Evolutionary conservation across 2,888 invertebrate genomes (phyloP).

Genomic region (Rhodophaea formosa): DNA sequence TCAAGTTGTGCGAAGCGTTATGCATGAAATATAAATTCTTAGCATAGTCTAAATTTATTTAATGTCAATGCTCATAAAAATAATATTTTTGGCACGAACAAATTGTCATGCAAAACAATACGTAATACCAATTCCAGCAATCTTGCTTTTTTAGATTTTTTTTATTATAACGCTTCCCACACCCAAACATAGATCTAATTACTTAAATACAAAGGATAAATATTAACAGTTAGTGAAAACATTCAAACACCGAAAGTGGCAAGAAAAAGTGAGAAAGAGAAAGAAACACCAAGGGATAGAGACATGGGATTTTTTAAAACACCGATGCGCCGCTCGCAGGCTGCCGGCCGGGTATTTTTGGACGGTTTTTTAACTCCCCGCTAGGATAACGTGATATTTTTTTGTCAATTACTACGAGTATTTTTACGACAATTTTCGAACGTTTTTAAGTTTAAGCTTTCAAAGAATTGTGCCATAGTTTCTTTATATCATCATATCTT

Average conservation of each 20-base stretch:
- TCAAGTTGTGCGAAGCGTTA: slow-evolving; percentile 22
- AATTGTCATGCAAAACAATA: not conserved
- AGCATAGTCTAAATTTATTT: not conserved
- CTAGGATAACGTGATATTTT: slow-evolving; percentile 9
- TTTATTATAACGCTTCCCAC: slow-evolving; percentile 34
- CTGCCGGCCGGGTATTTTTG: slow-evolving; percentile 76
- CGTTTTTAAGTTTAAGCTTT: not conserved
- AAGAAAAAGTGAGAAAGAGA: slow-evolving; percentile 74
- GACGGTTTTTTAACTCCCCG: slow-evolving; percentile 28
- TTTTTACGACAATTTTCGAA: not conserved
- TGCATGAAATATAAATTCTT: not conserved
- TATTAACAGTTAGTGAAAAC: slow-evolving; percentile 82
- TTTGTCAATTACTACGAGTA: not conserved
- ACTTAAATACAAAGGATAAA: slow-evolving; percentile 45
- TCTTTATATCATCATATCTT: not conserved
- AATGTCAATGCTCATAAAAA: not conserved
- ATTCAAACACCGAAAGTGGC: slow-evolving; percentile 79
- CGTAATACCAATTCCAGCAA: not conserved
- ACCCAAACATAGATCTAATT: slow-evolving; percentile 30
- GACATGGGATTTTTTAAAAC: slow-evolving; percentile 70
- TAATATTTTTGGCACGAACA: not conserved
- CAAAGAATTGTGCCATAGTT: not conserved
- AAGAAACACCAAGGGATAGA: slow-evolving; percentile 69
- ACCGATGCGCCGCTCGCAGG: slow-evolving; percentile 75
- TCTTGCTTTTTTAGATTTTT: not conserved